Conservation (phyloP, 2,888 invertebrate species). For the Microdon myrmicae region DNA sequence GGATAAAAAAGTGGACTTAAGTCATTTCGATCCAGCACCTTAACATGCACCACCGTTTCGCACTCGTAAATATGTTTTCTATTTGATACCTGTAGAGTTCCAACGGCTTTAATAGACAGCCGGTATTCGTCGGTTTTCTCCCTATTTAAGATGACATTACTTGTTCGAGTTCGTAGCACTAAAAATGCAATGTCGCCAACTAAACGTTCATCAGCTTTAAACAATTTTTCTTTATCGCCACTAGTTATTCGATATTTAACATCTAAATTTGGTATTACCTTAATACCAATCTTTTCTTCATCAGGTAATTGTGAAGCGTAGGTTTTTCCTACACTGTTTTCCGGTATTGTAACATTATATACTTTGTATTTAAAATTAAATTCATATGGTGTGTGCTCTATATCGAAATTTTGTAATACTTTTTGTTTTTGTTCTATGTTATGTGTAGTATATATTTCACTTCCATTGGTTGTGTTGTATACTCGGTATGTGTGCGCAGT, state of each 20-base stretch:
- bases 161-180: conserved; percentile 86
- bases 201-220: conserved; percentile 88
- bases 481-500: conserved; percentile 35
- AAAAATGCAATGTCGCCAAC: conserved; percentile 97
- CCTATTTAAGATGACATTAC: conserved; percentile 89
- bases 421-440: conserved; percentile 2
- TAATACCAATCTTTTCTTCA: conserved; percentile 84
- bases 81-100: conserved; percentile 70
- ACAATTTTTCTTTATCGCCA: conserved; percentile 90
- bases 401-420: conserved; percentile 7
- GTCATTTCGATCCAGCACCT: conserved; percentile 87
- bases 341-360: conserved; percentile 91
- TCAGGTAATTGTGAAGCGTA: conserved; percentile 77
- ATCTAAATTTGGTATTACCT: conserved; percentile 69
- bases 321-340: conserved; percentile 92
- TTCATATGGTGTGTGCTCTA: conserved; percentile 50
- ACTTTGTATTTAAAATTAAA: conserved; percentile 78
- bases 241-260: conserved; percentile 87
- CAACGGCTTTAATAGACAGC: conserved; percentile 79
- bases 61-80: conserved; percentile 74
- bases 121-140: conserved; percentile 88
- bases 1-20: conserved; percentile 93
- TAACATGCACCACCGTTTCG: conserved; percentile 77
- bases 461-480: conserved; percentile 29
- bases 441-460: conserved; percentile 11